These are phyloP conservation scores for Diploscapter pachys DNA, from an alignment of 1,140 invertebrate species.

Conservation along the genomic window DNA sequence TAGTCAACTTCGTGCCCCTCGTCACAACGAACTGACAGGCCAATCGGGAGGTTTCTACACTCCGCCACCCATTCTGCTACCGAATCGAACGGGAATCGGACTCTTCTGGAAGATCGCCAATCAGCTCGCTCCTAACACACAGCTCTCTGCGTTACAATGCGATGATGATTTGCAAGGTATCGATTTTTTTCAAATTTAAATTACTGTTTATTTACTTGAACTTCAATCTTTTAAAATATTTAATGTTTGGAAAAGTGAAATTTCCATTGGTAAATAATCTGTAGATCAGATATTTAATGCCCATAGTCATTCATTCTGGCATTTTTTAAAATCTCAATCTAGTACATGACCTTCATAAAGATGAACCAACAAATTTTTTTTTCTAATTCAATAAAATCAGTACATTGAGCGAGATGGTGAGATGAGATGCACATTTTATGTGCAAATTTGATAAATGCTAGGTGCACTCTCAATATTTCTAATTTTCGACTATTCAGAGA, in stretches of 20 bases:
- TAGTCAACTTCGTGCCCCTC: slow-evolving; percentile 36
- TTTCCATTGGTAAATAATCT: neutral
- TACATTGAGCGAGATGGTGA: too few species aligned
- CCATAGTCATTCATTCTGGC: neutral
- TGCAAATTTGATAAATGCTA: too few species aligned
- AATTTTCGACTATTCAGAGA: too few species aligned
- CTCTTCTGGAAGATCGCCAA: slow-evolving; percentile 69
- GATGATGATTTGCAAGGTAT: neutral
- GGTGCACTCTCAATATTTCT: too few species aligned
- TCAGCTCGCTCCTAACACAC: slow-evolving; percentile 7
- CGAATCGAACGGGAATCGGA: slow-evolving; percentile 78
- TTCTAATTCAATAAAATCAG: too few species aligned
- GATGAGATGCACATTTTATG: too few species aligned
- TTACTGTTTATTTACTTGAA: neutral
- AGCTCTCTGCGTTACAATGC: neutral
- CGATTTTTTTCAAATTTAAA: neutral
- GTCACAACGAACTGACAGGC: slow-evolving; percentile 3
- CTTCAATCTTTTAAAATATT: neutral
- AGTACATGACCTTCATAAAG: too few species aligned
- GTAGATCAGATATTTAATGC: neutral
- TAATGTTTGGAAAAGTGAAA: neutral
- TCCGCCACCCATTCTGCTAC: slow-evolving; percentile 84
- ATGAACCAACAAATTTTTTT: too few species aligned
- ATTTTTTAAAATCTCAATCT: neutral
- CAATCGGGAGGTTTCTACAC: slow-evolving; percentile 67